Conservation (phyloP, 2,113 vertebrate species). For the Antechinus flavipes region DNA sequence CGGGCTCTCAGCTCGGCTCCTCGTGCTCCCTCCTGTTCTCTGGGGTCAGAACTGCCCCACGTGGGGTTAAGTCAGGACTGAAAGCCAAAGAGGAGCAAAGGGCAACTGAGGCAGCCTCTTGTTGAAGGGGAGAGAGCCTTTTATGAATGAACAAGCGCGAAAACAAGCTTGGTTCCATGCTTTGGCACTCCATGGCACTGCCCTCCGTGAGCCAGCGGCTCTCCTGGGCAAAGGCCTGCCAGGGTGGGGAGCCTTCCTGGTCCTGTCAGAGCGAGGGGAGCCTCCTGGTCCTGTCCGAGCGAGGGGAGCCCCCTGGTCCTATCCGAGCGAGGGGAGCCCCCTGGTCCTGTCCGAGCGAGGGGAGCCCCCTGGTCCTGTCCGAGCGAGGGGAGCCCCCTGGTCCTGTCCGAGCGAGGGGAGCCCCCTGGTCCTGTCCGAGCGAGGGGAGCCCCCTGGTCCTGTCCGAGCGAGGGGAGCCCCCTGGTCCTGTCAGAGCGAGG, state of each 20-base stretch:
- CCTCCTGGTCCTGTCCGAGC: neutral
- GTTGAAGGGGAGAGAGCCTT: constrained; percentile 1
- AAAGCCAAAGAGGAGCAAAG: neutral
- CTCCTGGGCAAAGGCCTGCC: constrained; percentile 49
- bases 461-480: too few species aligned
- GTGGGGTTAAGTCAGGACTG: constrained; percentile 58
- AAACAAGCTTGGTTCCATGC: neutral
- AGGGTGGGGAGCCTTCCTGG: neutral
- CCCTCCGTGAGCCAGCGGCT: constrained; percentile 42
- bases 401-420: too few species aligned
- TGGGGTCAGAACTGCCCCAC: constrained; percentile 61
- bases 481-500: neutral
- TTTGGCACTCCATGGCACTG: constrained; percentile 16
- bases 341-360: neutral
- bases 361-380: neutral
- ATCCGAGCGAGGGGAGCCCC: too few species aligned
- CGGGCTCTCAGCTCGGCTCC: neutral
- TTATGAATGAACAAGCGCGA: constrained; percentile 28
- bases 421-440: neutral
- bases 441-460: neutral
- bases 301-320: neutral
- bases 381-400: neutral
- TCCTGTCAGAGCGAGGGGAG: neutral
- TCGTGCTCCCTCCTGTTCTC: constrained; percentile 24
- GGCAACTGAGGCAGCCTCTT: neutral